Percentiles rank a stretch among this genome's conserved stretches.
Evolutionary conservation across 2,113 vertebrate genomes (phyloP).

Genomic region (Genyomyrus donnyi): DNA sequence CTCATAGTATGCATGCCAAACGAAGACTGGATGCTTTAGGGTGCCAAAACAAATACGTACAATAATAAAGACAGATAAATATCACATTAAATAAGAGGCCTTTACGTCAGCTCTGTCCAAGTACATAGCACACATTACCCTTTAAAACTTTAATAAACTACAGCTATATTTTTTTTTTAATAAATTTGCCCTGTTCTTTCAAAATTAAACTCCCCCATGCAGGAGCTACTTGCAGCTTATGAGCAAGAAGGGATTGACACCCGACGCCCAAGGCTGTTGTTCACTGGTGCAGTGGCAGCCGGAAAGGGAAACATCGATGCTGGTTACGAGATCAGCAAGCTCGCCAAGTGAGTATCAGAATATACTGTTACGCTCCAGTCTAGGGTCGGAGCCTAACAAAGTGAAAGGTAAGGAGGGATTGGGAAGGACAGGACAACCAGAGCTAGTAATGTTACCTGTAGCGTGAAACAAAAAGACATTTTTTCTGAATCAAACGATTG

Average conservation of each 20-base stretch:
- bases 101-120: neutral
- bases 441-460: neutral
- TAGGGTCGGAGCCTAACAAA: too few relatives aligned
- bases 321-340: slow-evolving; percentile 58
- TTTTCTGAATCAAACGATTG: neutral
- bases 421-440: too few relatives aligned
- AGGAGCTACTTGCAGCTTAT: slow-evolving; percentile 63
- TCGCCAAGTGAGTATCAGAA: slow-evolving; percentile 53
- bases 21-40: neutral
- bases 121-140: neutral
- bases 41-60: neutral
- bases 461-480: neutral
- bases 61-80: neutral
- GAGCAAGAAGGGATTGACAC: slow-evolving; percentile 46
- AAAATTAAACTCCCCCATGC: neutral
- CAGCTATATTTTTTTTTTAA: neutral
- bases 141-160: neutral
- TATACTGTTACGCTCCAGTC: too few relatives aligned
- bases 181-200: neutral
- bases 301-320: slow-evolving; percentile 47
- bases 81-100: neutral
- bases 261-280: slow-evolving; percentile 43
- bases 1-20: neutral
- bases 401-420: too few relatives aligned
- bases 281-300: slow-evolving; percentile 62